These are phyloP conservation scores for Enteromius afrohamiltoni DNA, from an alignment of 2,797 vertebrate genomes.

Conservation along the genomic window DNA sequence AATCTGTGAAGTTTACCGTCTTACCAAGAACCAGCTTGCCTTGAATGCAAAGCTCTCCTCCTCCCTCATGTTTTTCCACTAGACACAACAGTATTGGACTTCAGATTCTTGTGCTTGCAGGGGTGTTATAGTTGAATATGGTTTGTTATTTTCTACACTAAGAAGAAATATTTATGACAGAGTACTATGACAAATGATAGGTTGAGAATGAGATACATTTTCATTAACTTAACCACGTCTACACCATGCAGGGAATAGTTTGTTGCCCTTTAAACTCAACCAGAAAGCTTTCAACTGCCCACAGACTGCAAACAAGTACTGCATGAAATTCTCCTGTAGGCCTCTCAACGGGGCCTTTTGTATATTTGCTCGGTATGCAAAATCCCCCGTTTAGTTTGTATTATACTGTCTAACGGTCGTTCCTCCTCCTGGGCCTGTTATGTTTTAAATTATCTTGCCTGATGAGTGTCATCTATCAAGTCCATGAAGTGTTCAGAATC, in stretches of 20 bases:
- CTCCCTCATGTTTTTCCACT: neutral
- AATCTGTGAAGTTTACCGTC: conserved; percentile 3
- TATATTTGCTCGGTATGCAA: conserved; percentile 5
- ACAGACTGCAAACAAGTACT: conserved; percentile 1
- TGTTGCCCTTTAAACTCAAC: conserved; percentile 9
- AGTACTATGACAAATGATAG: neutral
- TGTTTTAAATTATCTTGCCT: conserved; percentile 21
- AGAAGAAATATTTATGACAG: neutral
- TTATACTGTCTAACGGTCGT: conserved; percentile 18
- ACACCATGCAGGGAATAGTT: neutral
- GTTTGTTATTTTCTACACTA: neutral
- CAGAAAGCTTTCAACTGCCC: conserved; percentile 17
- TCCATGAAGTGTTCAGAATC: conserved; percentile 34
- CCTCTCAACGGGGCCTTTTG: neutral
- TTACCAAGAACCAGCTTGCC: conserved; percentile 1
- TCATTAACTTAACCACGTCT: neutral
- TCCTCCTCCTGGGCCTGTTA: conserved; percentile 4
- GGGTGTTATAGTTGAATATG: neutral
- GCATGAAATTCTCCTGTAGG: neutral
- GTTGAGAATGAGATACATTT: neutral
- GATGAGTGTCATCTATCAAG: conserved; percentile 20
- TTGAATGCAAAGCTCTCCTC: neutral
- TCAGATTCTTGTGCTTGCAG: neutral
- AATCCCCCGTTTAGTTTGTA: neutral
- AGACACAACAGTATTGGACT: neutral